These are phyloP conservation scores for Peromyscus melanophrys DNA, from an alignment of 2,797 vertebrate genomes.

Conservation along the genomic window DNA sequence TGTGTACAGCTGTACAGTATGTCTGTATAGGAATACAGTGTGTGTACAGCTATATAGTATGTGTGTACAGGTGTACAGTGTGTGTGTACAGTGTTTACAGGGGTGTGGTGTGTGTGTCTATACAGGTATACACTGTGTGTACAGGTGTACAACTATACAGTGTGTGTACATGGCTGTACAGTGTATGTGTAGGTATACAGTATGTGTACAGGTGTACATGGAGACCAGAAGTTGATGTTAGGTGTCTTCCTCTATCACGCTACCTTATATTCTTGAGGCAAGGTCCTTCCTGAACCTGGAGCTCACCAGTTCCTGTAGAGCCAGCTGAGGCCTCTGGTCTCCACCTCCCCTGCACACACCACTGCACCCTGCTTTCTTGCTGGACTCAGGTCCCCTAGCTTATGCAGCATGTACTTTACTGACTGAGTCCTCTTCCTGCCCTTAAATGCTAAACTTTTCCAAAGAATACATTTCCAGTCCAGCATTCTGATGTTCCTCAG, in stretches of 20 bases:
- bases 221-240: background rate
- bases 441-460: background rate
- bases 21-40: too few species aligned
- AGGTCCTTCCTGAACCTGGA: background rate
- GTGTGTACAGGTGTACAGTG: too few species aligned
- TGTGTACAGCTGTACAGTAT: too few species aligned
- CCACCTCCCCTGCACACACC: background rate
- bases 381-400: background rate
- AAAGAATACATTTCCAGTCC: background rate
- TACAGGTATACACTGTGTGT: too few species aligned
- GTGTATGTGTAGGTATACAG: background rate
- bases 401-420: background rate
- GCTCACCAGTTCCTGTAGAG: background rate
- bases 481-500: background rate
- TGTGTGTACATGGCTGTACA: background rate
- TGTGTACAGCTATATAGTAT: too few species aligned
- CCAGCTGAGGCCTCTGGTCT: background rate
- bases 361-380: background rate
- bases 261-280: background rate
- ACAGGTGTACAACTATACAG: background rate
- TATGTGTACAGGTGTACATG: background rate
- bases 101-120: too few species aligned
- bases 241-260: background rate
- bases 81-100: too few species aligned
- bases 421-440: background rate